These are phyloP conservation scores for Nothura maculosa DNA, from an alignment of 2,797 vertebrate genomes.

Conservation along the genomic window DNA sequence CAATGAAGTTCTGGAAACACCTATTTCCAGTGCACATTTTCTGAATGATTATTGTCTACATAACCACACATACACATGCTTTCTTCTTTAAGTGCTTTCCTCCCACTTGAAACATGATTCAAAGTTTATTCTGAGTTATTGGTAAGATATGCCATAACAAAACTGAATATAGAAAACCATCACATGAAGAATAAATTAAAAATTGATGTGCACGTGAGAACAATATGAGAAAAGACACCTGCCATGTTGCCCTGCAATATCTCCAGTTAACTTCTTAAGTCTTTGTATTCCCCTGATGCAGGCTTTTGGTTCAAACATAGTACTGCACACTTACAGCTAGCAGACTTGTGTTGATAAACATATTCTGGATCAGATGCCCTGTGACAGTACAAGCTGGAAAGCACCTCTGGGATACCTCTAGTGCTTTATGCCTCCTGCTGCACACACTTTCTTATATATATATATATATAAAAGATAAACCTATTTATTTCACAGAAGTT, in stretches of 20 bases:
- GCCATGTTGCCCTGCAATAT: background rate
- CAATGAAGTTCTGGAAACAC: background rate
- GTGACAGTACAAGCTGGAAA: background rate
- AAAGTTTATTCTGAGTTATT: constrained; percentile 12
- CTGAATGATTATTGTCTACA: background rate
- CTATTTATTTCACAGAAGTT: background rate
- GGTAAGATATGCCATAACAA: background rate
- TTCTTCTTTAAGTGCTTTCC: background rate
- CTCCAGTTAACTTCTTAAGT: background rate
- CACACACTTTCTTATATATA: background rate
- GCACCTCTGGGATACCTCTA: background rate
- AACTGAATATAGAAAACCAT: background rate
- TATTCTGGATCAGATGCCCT: background rate
- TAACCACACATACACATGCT: background rate
- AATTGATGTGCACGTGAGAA: background rate
- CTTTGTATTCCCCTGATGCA: background rate
- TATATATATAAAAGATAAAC: background rate
- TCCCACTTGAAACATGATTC: background rate
- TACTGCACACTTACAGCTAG: background rate
- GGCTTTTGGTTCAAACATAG: background rate
- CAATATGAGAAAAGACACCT: background rate
- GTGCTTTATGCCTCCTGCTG: background rate
- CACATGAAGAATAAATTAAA: background rate
- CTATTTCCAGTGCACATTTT: constrained; percentile 10
- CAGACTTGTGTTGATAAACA: constrained; percentile 13